A percentile compares a stretch with the other conserved stretches of the same genome.
Evolutionary conservation across 2,888 invertebrate genomes (phyloP).

Genomic region (Plusia festucae): DNA sequence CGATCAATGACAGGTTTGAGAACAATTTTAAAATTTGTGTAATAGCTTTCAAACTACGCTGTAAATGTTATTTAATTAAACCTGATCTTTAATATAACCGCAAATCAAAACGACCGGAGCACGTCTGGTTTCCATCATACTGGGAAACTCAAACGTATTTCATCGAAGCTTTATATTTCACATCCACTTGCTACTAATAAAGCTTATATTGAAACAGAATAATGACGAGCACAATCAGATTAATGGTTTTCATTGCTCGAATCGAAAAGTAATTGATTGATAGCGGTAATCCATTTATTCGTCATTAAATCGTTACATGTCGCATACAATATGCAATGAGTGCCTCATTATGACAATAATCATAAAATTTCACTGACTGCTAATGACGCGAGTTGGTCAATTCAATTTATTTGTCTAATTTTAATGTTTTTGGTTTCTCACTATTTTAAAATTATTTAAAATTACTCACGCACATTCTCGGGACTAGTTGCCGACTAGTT

Average conservation of each 20-base stretch:
- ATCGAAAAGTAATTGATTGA: conserved; percentile 6
- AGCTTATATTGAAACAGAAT: neutral
- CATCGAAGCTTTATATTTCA: neutral
- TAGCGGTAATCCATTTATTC: neutral
- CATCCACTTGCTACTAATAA: neutral
- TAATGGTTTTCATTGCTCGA: neutral
- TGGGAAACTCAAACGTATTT: no score
- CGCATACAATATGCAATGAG: neutral
- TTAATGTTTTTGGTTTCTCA: no score
- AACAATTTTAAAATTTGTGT: neutral
- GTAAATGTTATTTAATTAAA: neutral
- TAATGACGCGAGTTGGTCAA: neutral
- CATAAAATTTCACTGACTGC: neutral
- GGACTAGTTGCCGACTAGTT: no score
- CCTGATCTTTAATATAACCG: neutral
- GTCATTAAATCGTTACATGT: neutral
- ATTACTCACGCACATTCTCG: no score
- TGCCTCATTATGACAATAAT: neutral
- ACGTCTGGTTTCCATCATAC: no score
- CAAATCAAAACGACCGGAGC: neutral
- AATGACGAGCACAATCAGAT: conserved; percentile 1
- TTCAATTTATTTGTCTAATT: neutral
- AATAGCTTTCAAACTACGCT: neutral
- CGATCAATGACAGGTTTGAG: neutral
- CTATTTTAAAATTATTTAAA: no score